Conservation (phyloP, 2,888 invertebrate species). For the Xylota sylvarum region DNA sequence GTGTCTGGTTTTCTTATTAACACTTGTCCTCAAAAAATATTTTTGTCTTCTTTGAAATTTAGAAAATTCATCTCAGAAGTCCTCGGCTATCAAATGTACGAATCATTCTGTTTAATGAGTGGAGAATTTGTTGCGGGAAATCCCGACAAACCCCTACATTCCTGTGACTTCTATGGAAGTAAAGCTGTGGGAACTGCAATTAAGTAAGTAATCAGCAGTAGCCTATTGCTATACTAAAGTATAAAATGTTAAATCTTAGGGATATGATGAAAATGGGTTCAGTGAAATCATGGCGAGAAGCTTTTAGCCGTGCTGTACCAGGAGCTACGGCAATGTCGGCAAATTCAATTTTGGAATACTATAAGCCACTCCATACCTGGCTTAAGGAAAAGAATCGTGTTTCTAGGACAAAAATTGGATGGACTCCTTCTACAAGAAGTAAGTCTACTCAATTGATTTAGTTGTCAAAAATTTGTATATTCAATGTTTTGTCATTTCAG, state of each 20-base stretch:
- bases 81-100: constrained; percentile 92
- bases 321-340: constrained; percentile 90
- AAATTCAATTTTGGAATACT: constrained; percentile 91
- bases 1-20: no score
- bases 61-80: constrained; percentile 92
- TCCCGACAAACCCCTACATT: constrained; percentile 90
- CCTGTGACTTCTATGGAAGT: constrained; percentile 94
- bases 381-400: constrained; percentile 88
- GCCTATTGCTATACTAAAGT: constrained; percentile 77
- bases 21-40: no score
- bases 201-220: constrained; percentile 80
- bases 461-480: neutral
- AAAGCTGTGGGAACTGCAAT: constrained; percentile 90
- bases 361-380: constrained; percentile 90
- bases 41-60: neutral
- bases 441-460: neutral
- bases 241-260: constrained; percentile 81
- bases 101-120: constrained; percentile 89
- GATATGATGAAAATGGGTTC: constrained; percentile 87
- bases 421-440: constrained; percentile 84
- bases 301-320: constrained; percentile 89
- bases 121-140: constrained; percentile 81
- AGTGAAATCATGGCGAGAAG: constrained; percentile 91
- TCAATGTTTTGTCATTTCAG: constrained; percentile 27
- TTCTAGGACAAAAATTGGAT: constrained; percentile 87